Evolutionary conservation across 2,113 vertebrate genomes (phyloP).

Genomic region (Speoplatyrhinus poulsoni): DNA sequence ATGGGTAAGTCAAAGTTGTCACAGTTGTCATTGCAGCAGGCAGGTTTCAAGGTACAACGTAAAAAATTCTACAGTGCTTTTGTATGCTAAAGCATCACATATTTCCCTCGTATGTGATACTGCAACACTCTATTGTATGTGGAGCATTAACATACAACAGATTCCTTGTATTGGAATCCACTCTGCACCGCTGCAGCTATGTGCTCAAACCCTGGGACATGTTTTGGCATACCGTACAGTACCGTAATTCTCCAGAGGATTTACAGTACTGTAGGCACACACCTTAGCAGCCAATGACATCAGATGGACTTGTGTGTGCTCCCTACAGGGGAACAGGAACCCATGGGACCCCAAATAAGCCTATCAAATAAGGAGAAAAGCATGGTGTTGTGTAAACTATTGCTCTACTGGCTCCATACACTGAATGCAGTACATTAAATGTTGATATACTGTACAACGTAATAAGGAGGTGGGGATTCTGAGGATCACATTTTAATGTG

Average conservation of each 20-base stretch:
- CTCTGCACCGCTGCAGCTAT: constrained; percentile 18
- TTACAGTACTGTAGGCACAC: constrained; percentile 41
- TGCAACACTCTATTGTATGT: constrained; percentile 20
- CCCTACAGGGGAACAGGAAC: constrained; percentile 34
- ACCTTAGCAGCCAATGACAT: constrained; percentile 46
- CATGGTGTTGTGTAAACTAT: constrained; percentile 8
- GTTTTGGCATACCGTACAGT: constrained; percentile 35
- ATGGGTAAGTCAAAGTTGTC: constrained; percentile 20
- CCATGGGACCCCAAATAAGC: constrained; percentile 35
- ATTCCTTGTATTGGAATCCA: constrained; percentile 33
- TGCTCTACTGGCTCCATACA: constrained; percentile 3
- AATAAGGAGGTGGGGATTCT: too few relatives aligned
- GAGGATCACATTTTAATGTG: too few relatives aligned
- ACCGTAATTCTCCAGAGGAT: constrained; percentile 41
- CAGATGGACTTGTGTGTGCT: constrained; percentile 50
- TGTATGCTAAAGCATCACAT: constrained; percentile 46
- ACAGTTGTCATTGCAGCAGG: constrained; percentile 26
- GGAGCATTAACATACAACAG: constrained; percentile 27
- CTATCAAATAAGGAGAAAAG: neutral
- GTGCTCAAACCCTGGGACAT: constrained; percentile 48
- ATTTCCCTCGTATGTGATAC: constrained; percentile 30
- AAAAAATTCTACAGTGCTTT: constrained; percentile 25
- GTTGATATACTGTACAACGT: too few relatives aligned
- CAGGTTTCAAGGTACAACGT: constrained; percentile 28
- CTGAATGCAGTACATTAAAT: too few relatives aligned